Conservation (phyloP, 2,888 invertebrate species). For the Hartigia nigra region DNA sequence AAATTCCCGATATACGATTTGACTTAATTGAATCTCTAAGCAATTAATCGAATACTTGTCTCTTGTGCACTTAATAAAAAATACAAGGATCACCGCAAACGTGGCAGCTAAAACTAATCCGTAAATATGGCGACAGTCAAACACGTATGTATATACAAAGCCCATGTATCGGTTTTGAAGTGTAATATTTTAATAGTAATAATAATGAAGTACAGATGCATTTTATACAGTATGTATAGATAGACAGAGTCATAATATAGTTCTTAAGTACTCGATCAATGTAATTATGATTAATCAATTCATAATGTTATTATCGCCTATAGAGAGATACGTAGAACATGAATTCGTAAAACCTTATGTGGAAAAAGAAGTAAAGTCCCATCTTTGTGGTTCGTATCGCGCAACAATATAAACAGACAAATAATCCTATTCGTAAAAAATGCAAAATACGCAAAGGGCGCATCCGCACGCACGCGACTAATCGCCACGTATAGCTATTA, state of each 20-base stretch:
- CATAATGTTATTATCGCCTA: slow-evolving; percentile 54
- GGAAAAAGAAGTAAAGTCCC: slow-evolving; percentile 28
- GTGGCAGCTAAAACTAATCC: background rate
- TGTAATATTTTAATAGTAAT: slow-evolving; percentile 63
- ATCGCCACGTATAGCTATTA: background rate
- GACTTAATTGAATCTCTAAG: background rate
- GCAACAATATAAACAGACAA: background rate
- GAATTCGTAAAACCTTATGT: slow-evolving; percentile 28
- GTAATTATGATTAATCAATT: slow-evolving; percentile 56
- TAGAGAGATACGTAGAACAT: slow-evolving; percentile 51
- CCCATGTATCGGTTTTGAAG: slow-evolving; percentile 28
- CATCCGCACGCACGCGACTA: background rate
- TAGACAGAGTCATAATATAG: slow-evolving; percentile 61
- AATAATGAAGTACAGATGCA: slow-evolving; percentile 63
- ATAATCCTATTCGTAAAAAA: background rate
- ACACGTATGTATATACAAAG: background rate
- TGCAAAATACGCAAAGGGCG: background rate
- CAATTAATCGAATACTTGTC: too few species aligned
- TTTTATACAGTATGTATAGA: slow-evolving; percentile 65
- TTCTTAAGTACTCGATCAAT: slow-evolving; percentile 54
- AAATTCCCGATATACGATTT: background rate
- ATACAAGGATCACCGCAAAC: too few species aligned
- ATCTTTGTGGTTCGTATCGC: background rate
- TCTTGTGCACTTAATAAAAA: background rate
- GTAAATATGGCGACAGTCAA: background rate